phyloP scores from a whole-genome alignment of 2,113 vertebrate genomes.

The Ochotona princeps region DNA sequence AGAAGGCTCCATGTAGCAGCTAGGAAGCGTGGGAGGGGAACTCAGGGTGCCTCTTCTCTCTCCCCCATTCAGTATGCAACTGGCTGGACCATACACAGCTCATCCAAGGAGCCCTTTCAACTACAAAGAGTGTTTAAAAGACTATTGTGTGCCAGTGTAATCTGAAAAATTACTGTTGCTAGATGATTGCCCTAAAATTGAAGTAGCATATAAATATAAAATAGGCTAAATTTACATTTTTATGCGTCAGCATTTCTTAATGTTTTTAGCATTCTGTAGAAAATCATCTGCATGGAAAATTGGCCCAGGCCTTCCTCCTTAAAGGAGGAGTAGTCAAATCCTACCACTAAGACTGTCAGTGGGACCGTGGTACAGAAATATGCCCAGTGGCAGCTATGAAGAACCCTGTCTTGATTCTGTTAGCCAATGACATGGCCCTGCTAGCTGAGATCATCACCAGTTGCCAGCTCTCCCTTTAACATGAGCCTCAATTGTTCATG shows the following conservation, averaged over 20 bases:
- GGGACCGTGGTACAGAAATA: background rate
- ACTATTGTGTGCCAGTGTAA: background rate
- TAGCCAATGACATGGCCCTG: background rate
- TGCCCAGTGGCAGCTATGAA: background rate
- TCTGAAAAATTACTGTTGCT: conserved; percentile 39
- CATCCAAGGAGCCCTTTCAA: background rate
- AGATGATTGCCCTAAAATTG: background rate
- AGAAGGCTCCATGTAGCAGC: background rate
- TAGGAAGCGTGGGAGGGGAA: background rate
- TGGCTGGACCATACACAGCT: background rate
- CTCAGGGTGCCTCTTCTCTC: background rate
- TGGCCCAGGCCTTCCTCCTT: background rate
- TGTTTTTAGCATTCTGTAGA: background rate
- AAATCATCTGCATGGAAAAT: background rate
- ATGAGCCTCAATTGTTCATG: background rate
- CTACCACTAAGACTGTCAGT: background rate
- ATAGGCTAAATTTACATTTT: conserved; percentile 42
- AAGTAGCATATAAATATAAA: conserved; percentile 7
- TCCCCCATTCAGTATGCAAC: background rate
- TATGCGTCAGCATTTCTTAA: background rate
- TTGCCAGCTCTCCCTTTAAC: too few relatives aligned
- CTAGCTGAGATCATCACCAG: background rate
- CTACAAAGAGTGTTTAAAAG: background rate
- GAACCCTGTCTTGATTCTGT: background rate
- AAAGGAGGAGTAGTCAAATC: background rate